Percentiles rank a stretch among this genome's conserved stretches.
Evolutionary conservation across 1,140 invertebrate species (phyloP).

Genomic region (Oreohelix idahoensis): DNA sequence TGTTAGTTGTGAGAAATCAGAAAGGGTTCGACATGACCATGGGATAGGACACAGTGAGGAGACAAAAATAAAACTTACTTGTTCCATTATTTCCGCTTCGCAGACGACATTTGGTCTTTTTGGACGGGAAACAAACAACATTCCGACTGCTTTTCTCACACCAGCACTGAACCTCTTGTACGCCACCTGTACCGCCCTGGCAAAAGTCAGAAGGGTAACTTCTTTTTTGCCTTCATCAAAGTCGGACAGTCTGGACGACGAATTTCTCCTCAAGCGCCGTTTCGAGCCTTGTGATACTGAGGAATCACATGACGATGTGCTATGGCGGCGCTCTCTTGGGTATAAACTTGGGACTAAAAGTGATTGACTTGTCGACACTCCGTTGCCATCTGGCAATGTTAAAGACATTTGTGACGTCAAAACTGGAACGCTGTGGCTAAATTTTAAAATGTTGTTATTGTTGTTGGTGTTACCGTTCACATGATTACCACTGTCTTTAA

Average conservation of each 20-base stretch:
- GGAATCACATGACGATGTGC: conserved; percentile 16
- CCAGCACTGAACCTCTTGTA: neutral
- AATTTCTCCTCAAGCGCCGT: conserved; percentile 15
- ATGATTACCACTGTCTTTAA: neutral
- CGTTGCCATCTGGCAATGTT: neutral
- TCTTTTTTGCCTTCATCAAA: conserved; percentile 5
- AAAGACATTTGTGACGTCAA: neutral
- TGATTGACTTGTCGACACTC: neutral
- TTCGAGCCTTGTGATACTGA: neutral
- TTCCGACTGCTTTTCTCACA: neutral
- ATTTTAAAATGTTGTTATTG: neutral
- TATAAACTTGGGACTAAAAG: neutral
- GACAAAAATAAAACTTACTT: neutral
- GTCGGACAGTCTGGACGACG: conserved; percentile 6
- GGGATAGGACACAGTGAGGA: neutral
- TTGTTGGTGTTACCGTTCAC: neutral
- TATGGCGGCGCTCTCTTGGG: neutral
- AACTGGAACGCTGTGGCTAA: neutral
- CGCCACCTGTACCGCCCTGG: neutral
- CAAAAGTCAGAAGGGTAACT: conserved; percentile 9
- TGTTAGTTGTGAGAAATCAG: too few species aligned
- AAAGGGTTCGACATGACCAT: too few species aligned
- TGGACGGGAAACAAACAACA: neutral
- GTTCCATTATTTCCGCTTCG: conserved; percentile 17
- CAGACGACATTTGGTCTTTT: neutral